Evolutionary conservation across 2,113 vertebrate species (phyloP), one percentile per base, ranked within the genome.

Genomic region (Riparia riparia): DNA sequence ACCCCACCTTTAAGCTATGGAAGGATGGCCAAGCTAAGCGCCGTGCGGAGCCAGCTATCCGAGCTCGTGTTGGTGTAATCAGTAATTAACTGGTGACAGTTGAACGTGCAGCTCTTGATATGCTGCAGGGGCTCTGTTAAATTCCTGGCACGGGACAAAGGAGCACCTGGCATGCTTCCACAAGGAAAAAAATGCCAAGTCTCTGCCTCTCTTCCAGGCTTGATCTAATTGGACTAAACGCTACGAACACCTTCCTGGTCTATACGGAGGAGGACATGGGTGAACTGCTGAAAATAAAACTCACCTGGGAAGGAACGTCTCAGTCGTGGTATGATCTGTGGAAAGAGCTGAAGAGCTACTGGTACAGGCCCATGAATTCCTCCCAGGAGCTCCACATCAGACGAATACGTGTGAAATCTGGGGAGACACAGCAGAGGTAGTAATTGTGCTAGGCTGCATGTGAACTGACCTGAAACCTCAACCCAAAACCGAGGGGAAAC

Each of bases 261-360:
- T 99, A 99, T 29, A 99, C 99, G 0, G 99, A 99, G 56, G 94
- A 99, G n/a, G 98, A 99, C n/a, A 98, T 99, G 56, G 99, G 99
- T 10, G 98, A 99, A 15, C 98, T 99, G 61, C 47, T 99, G 63
- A 99, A 98, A 96, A 99, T 99, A 82, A 97, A 95, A 34, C 98
- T 99, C 57, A 98, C 93, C n/a, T 99, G 99, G 99, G 98, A 99
- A 58, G 98, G 97, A 10, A 84, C 97, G 0, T 64, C 97, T 6
- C 97, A 98, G 45, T 98, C 99, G 0, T 99, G 98, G 98, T 98
- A 96, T 12, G 98, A 97, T 1, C 73, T 99, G 11, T 99, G 98
- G 98, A 99, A 97, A 24, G 97, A 97, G 74, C 24, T 99, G 5
- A 98, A 95, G 71, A 98, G 76, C 54, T 98, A 94, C 3, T 98